These are phyloP conservation scores for Diuraphis noxia DNA, from an alignment of 1,140 invertebrate species.

Conservation along the genomic window DNA sequence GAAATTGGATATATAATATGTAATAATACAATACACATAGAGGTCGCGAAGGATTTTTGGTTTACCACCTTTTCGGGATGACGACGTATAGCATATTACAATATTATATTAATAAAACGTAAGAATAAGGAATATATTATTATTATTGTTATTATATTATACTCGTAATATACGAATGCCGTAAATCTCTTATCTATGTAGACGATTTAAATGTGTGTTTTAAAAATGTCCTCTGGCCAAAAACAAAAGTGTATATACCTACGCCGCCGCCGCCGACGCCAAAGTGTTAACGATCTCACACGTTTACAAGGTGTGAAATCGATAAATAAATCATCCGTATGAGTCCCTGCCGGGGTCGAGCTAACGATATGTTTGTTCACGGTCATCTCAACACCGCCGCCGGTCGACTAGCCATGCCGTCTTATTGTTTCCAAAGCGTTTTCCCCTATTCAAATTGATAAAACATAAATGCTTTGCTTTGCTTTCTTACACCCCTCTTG, in stretches of 20 bases:
- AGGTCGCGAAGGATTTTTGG: background rate
- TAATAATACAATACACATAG: background rate
- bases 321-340: background rate
- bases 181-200: slow-evolving; percentile 31
- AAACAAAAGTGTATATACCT: background rate
- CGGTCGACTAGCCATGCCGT: background rate
- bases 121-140: background rate
- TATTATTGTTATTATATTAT: background rate
- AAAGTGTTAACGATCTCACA: slow-evolving; percentile 29
- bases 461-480: slow-evolving; percentile 14
- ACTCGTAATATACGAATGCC: background rate
- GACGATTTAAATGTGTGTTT: slow-evolving; percentile 32
- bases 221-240: slow-evolving; percentile 14
- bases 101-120: background rate
- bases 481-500: background rate
- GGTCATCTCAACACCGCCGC: background rate
- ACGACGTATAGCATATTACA: background rate
- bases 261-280: background rate
- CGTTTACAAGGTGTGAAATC: slow-evolving; percentile 15
- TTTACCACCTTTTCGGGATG: background rate
- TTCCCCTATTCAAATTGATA: background rate
- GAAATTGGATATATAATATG: background rate
- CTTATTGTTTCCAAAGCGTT: background rate
- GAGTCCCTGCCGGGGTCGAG: background rate
- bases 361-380: slow-evolving; percentile 5